Conservation (phyloP, 2,797 vertebrate genomes). For the Chaetodon trifasciatus region DNA sequence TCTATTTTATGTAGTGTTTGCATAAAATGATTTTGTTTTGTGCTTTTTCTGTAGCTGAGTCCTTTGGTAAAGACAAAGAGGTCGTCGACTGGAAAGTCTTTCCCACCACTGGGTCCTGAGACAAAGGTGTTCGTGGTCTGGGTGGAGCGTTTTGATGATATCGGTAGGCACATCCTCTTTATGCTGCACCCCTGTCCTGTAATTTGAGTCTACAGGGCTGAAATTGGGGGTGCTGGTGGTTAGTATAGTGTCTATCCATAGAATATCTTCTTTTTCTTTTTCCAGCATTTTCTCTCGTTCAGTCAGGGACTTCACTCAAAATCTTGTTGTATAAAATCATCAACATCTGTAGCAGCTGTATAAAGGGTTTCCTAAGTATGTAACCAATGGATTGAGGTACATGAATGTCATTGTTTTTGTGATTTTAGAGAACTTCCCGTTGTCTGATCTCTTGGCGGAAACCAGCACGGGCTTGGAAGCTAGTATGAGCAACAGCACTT, state of each 20-base stretch:
- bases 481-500: constrained; percentile 93
- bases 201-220: background rate
- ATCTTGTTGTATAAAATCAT: background rate
- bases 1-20: background rate
- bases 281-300: background rate
- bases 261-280: background rate
- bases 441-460: constrained; percentile 93
- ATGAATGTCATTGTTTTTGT: constrained; percentile 39
- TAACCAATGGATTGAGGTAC: background rate
- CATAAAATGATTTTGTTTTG: constrained; percentile 6
- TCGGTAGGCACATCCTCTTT: constrained; percentile 84
- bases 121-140: constrained; percentile 97
- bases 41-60: constrained; percentile 84
- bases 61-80: constrained; percentile 92
- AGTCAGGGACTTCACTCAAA: background rate
- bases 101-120: constrained; percentile 94
- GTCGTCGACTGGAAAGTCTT: constrained; percentile 90
- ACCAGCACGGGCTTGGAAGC: constrained; percentile 96
- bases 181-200: background rate
- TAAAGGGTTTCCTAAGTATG: background rate
- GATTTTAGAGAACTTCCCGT: constrained; percentile 93
- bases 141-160: constrained; percentile 97
- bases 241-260: background rate
- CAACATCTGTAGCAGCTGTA: background rate
- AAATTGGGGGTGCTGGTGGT: background rate